Percentiles rank a stretch among this genome's conserved stretches.
These are phyloP conservation scores for Schizotus pectinicornis DNA, from an alignment of 2,888 invertebrate genomes.

Conservation along the genomic window DNA sequence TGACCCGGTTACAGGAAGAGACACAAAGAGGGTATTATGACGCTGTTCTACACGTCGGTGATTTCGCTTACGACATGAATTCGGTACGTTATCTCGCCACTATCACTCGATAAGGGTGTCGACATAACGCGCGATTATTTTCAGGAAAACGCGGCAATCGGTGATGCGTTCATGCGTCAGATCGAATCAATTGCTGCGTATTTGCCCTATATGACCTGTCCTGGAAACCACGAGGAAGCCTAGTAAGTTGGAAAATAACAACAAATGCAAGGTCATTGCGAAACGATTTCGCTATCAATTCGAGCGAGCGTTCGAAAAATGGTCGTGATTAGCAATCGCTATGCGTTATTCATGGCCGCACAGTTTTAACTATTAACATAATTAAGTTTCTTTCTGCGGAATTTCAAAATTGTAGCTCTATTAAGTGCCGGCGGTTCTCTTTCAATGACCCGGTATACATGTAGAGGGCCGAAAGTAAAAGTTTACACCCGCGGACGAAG, in stretches of 20 bases:
- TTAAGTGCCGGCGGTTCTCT: too few species aligned
- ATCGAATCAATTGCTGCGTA: constrained; percentile 88
- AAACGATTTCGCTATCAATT: neutral
- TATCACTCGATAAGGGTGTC: neutral
- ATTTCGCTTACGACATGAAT: constrained; percentile 95
- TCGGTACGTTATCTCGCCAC: constrained; percentile 56
- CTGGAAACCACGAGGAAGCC: constrained; percentile 89
- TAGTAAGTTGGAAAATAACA: constrained; percentile 71
- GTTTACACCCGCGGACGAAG: too few species aligned
- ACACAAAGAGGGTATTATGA: constrained; percentile 81
- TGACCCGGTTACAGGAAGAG: constrained; percentile 84
- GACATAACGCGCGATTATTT: constrained; percentile 30
- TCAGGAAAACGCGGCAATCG: constrained; percentile 76
- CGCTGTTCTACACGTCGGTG: constrained; percentile 89
- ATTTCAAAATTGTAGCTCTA: too few species aligned
- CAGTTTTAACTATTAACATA: neutral
- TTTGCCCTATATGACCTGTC: constrained; percentile 91
- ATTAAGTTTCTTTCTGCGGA: too few species aligned
- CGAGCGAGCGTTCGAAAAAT: too few species aligned
- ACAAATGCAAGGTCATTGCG: neutral
- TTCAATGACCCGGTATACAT: too few species aligned
- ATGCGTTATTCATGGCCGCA: neutral
- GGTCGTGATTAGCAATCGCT: too few species aligned
- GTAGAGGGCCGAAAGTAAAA: too few species aligned
- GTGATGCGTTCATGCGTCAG: constrained; percentile 93